Evolutionary conservation across 2,113 vertebrate genomes (phyloP).

Genomic region (Zapus hudsonius): DNA sequence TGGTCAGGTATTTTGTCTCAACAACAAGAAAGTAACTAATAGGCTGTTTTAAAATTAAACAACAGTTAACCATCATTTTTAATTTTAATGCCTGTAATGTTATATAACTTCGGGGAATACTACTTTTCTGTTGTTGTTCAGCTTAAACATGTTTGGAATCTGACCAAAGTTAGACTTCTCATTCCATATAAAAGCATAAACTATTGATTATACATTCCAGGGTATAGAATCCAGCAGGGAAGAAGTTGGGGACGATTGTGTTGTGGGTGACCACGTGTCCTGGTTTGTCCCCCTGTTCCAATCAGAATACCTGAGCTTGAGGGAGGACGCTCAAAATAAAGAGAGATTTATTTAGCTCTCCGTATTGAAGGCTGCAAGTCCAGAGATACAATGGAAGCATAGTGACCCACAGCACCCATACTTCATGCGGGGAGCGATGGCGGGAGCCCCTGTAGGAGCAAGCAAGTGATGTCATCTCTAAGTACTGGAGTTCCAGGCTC

Average conservation of each 20-base stretch:
- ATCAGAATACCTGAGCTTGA: background rate
- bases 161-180: background rate
- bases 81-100: background rate
- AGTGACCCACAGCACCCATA: too few species aligned
- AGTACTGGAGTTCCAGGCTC: background rate
- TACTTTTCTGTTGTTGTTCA: background rate
- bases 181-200: background rate
- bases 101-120: background rate
- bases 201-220: background rate
- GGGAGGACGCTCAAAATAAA: background rate
- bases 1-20: too few species aligned
- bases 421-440: background rate
- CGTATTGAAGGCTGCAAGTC: background rate
- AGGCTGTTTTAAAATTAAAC: constrained; percentile 31
- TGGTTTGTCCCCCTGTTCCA: background rate
- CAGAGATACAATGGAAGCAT: background rate
- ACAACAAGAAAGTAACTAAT: background rate
- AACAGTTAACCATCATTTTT: background rate
- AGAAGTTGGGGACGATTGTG: background rate
- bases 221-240: background rate
- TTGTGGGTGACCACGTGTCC: background rate
- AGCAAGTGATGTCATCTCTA: background rate
- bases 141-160: background rate
- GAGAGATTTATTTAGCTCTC: background rate
- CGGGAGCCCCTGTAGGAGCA: background rate